phyloP scores from a whole-genome alignment of 2,113 vertebrate genomes.

The Dunckerocampus dactyliophorus region DNA sequence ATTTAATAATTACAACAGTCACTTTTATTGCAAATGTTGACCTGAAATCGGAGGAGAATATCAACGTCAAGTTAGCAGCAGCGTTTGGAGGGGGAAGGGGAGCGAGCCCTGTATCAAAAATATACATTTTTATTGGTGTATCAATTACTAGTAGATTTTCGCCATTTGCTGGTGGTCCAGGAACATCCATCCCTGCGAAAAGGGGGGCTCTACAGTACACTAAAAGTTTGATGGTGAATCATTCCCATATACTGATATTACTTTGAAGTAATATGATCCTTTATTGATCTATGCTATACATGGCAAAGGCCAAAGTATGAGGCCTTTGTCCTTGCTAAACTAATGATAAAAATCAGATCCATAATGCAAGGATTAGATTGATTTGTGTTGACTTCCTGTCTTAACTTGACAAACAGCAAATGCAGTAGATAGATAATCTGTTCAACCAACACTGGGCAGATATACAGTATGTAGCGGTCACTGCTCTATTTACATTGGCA shows the following conservation, averaged over 20 bases:
- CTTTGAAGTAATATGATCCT: background rate
- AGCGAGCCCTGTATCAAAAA: too few species aligned
- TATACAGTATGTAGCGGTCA: constrained; percentile 42
- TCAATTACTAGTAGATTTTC: too few species aligned
- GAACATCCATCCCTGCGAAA: too few species aligned
- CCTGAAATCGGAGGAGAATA: too few species aligned
- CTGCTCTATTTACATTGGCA: constrained; percentile 51
- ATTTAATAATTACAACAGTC: too few species aligned
- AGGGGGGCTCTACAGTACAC: too few species aligned
- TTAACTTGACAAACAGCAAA: constrained; percentile 54
- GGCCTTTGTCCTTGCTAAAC: constrained; percentile 54
- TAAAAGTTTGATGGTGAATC: too few species aligned
- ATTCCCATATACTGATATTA: background rate
- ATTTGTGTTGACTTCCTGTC: constrained; percentile 51
- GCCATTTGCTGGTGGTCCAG: too few species aligned
- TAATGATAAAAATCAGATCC: constrained; percentile 53
- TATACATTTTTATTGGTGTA: too few species aligned
- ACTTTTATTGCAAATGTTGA: too few species aligned
- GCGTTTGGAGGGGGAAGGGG: too few species aligned
- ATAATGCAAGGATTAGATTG: constrained; percentile 62
- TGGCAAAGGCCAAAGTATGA: constrained; percentile 12
- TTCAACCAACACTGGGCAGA: constrained; percentile 27
- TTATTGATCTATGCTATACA: background rate
- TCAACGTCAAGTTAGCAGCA: too few species aligned
- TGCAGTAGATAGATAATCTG: constrained; percentile 58